A percentile compares a stretch with the other conserved stretches of the same genome.
These are phyloP conservation scores for Drosophila birchii DNA, from an alignment of 2,888 invertebrate species.

Conservation along the genomic window DNA sequence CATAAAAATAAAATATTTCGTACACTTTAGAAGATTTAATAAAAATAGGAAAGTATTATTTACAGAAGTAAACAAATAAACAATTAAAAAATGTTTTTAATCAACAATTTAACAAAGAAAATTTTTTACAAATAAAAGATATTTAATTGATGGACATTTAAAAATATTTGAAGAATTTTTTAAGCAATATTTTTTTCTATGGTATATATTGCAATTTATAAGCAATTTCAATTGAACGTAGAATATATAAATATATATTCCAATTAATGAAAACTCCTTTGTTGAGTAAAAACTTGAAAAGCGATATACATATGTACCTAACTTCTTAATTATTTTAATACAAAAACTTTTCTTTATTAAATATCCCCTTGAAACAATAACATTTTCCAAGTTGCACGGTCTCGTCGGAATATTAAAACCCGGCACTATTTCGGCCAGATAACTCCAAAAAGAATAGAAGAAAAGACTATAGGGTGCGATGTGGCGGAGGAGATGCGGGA, in stretches of 20 bases:
- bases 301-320: background rate
- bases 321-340: background rate
- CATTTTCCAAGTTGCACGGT: background rate
- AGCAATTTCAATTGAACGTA: background rate
- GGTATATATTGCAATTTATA: background rate
- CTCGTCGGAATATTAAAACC: background rate
- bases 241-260: background rate
- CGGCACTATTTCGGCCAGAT: slow-evolving; percentile 37
- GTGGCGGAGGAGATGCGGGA: slow-evolving; percentile 11
- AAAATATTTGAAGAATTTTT: background rate
- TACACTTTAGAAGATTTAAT: no score
- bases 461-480: background rate
- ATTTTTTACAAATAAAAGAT: background rate
- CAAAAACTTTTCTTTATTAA: background rate
- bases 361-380: background rate
- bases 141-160: background rate
- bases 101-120: background rate
- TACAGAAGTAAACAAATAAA: no score
- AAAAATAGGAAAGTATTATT: no score
- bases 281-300: background rate
- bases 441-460: slow-evolving; percentile 19
- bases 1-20: no score
- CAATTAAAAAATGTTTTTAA: background rate
- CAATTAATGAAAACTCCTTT: background rate
- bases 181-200: background rate